Conservation (phyloP, 2,888 invertebrate species). For the Taenaris catops region DNA sequence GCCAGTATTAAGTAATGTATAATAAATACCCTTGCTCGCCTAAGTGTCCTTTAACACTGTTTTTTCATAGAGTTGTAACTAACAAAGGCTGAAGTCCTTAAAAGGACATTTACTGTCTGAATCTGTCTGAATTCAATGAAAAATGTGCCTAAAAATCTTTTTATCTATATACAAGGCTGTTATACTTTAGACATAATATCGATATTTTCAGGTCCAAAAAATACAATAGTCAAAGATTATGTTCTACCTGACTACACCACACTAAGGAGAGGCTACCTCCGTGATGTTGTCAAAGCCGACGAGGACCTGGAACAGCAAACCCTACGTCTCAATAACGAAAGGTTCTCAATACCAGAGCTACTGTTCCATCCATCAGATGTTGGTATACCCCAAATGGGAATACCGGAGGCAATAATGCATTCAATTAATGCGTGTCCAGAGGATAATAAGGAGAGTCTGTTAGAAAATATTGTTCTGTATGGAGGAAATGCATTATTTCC, state of each 20-base stretch:
- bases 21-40: too few relatives aligned
- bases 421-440: constrained; percentile 87
- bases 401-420: constrained; percentile 92
- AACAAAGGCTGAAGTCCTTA: too few relatives aligned
- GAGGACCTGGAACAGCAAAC: constrained; percentile 85
- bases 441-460: constrained; percentile 86
- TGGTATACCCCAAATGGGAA: constrained; percentile 94
- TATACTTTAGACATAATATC: too few relatives aligned
- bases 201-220: constrained; percentile 75
- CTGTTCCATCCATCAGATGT: constrained; percentile 97
- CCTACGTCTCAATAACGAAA: constrained; percentile 93
- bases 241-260: constrained; percentile 97
- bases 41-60: too few relatives aligned
- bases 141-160: too few relatives aligned
- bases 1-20: too few relatives aligned
- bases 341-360: constrained; percentile 96
- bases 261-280: constrained; percentile 87
- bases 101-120: too few relatives aligned
- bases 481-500: constrained; percentile 91
- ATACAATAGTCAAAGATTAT: constrained; percentile 92
- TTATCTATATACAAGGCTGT: too few relatives aligned
- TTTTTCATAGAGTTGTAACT: too few relatives aligned
- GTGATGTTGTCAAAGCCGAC: constrained; percentile 53
- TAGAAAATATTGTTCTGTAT: constrained; percentile 90
- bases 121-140: too few relatives aligned